Evolutionary conservation across 2,888 invertebrate genomes (phyloP), one percentile per base, ranked within the genome.

Genomic region (Drosophila limbata): DNA sequence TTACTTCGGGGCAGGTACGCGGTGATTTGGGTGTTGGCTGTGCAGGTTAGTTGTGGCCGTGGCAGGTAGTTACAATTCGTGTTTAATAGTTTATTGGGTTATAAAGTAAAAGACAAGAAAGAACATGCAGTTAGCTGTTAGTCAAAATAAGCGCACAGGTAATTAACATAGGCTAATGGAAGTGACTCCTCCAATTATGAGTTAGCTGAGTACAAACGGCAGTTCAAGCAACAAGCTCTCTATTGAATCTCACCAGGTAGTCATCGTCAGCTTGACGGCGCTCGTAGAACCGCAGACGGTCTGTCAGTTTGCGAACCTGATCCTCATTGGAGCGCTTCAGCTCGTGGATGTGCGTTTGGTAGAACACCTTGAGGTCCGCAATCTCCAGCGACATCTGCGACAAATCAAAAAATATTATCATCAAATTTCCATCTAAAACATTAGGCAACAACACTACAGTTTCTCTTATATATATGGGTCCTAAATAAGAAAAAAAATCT

Each of bases 211-310:
- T 19, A 47, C 37, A 45, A 21, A 39, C 9, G 35, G 3, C 2
- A 19, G 37, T 37, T n/a, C 35, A 35, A 51, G 31, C 37, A 28
- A 33, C n/a, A 6, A 19, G 31, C 13, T 31, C n/a, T 11, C 1
- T 35, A 1, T 2, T 3, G 2, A 15, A 6, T 45, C 89, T 90
- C 61, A 93, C 93, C 92, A 91, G 80, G 69, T 91, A 92, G 57
- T 93, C 93, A 78, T 92, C 93, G 50, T 92, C 92, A 0, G 91
- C 91, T 48, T 91, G 91, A 13, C 88, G 91, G 3, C 85, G 86
- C 72, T 92, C 92, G 68, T 91, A 91, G 56, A 90, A 90, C 45
- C 90, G 91, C 1, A 93, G 47, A 25, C 91, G 91, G 5, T 91
- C 90, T 10, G 73, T 88, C n/a, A 93, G 67, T 40, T 88, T 90